Percentiles rank a stretch among this genome's conserved stretches.
These are phyloP conservation scores for Champsocephalus gunnari DNA, from an alignment of 2,797 vertebrate species.

Conservation along the genomic window DNA sequence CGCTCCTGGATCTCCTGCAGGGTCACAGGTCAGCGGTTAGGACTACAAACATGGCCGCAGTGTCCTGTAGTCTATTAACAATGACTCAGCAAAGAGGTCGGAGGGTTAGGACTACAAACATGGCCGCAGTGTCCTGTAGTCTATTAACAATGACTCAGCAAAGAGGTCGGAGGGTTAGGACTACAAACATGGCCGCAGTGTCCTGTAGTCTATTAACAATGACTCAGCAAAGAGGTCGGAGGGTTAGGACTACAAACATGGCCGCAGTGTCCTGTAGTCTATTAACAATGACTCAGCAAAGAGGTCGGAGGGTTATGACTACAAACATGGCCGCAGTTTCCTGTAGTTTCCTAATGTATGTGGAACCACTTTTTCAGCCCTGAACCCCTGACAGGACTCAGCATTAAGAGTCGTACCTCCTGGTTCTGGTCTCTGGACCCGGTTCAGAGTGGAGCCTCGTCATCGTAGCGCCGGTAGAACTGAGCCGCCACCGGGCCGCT, in stretches of 20 bases:
- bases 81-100: slow-evolving; percentile 28
- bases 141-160: not conserved
- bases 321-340: too few species aligned
- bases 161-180: slow-evolving; percentile 41
- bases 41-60: not conserved
- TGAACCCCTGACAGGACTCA: too few species aligned
- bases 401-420: slow-evolving; percentile 22
- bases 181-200: not conserved
- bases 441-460: slow-evolving; percentile 61
- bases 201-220: too few species aligned
- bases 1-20: slow-evolving; percentile 92
- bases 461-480: slow-evolving; percentile 85
- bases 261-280: not conserved
- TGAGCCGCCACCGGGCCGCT: slow-evolving; percentile 82
- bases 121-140: not conserved
- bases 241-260: slow-evolving; percentile 15
- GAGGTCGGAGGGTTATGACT: slow-evolving; percentile 42
- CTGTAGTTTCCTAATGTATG: not conserved
- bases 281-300: not conserved
- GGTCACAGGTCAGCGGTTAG: slow-evolving; percentile 47
- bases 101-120: slow-evolving; percentile 21
- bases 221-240: slow-evolving; percentile 31
- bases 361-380: too few species aligned
- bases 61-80: too few species aligned
- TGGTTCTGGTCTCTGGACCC: slow-evolving; percentile 83